phyloP scores from a whole-genome alignment of 2,113 vertebrate genomes.

The Macaca fascicularis region DNA sequence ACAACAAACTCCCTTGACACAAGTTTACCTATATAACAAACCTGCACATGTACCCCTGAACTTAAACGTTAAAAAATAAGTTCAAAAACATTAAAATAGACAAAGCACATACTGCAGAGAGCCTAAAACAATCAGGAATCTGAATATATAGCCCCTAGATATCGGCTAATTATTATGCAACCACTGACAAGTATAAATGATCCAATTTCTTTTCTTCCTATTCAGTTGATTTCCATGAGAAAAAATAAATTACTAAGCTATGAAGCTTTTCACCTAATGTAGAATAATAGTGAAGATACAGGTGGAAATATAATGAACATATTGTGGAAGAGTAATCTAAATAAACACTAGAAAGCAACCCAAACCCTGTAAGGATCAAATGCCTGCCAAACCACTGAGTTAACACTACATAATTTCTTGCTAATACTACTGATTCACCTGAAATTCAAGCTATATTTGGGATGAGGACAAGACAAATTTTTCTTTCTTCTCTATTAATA shows the following conservation, averaged over 20 bases:
- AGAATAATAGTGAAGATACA: neutral
- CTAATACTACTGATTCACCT: neutral
- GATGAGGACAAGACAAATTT: neutral
- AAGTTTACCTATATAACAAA: too few species aligned
- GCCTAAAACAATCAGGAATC: neutral
- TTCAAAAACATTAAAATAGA: constrained; percentile 23
- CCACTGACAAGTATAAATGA: constrained; percentile 1
- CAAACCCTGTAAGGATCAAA: neutral
- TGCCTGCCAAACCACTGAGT: neutral
- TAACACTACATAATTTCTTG: neutral
- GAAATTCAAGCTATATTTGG: constrained; percentile 22
- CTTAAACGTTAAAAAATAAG: too few species aligned
- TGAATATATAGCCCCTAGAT: neutral
- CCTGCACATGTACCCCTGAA: too few species aligned
- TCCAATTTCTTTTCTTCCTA: neutral
- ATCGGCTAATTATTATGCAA: neutral
- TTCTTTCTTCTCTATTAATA: neutral
- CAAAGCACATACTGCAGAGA: neutral
- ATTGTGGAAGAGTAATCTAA: constrained; percentile 6
- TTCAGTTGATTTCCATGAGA: neutral
- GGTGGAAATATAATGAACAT: neutral
- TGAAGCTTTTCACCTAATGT: constrained; percentile 21
- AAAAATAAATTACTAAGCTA: neutral
- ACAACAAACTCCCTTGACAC: too few species aligned
- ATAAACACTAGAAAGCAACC: neutral